Percentiles rank a stretch among this genome's conserved stretches.
These are phyloP conservation scores for Dendrolimus pini DNA, from an alignment of 2,888 invertebrate species.

Conservation along the genomic window DNA sequence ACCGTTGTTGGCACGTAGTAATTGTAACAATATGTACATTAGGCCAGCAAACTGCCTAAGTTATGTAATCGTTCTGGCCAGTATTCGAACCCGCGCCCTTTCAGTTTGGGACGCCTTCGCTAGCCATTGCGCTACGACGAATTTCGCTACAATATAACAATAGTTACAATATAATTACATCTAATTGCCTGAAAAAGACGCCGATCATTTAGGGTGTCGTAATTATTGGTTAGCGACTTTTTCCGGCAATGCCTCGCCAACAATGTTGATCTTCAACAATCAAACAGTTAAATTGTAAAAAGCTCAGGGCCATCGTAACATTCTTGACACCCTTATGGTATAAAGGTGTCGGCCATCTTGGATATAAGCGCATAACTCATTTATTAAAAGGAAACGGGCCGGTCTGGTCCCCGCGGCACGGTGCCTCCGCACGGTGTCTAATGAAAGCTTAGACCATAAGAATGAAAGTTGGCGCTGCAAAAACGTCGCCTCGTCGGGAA, in stretches of 20 bases:
- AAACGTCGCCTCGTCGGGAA: slow-evolving; percentile 67
- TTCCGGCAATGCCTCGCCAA: slow-evolving; percentile 1
- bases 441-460: too few species aligned
- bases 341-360: slow-evolving; percentile 57
- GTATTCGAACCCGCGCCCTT: too few species aligned
- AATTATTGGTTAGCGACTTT: background rate
- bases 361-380: slow-evolving; percentile 70
- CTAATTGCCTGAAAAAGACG: background rate
- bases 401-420: slow-evolving; percentile 55
- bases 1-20: too few species aligned
- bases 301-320: slow-evolving; percentile 38
- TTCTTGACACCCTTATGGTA: slow-evolving; percentile 53
- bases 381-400: slow-evolving; percentile 68
- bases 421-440: slow-evolving; percentile 64
- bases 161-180: background rate
- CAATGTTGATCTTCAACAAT: slow-evolving; percentile 15
- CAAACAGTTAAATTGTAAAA: slow-evolving; percentile 28
- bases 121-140: too few species aligned
- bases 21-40: too few species aligned
- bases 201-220: background rate
- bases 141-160: too few species aligned
- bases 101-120: too few species aligned
- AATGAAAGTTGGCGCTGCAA: slow-evolving; percentile 70
- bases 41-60: too few species aligned
- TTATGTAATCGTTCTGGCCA: too few species aligned